Percentiles rank a stretch among this genome's conserved stretches.
phyloP scores from a whole-genome alignment of 2,888 invertebrate genomes.

The Synergus gifuensis region DNA sequence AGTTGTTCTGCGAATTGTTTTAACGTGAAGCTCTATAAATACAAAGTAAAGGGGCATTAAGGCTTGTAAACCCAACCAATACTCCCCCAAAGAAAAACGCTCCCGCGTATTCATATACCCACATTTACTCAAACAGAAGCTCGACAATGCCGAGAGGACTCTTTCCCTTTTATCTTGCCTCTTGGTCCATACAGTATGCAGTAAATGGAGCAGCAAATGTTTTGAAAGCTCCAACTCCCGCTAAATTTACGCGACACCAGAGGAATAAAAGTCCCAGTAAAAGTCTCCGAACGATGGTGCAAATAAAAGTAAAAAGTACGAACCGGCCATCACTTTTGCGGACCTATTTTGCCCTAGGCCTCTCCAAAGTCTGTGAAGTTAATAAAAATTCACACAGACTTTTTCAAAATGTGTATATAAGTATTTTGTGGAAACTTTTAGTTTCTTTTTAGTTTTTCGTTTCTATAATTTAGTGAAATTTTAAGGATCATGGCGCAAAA shows the following conservation, averaged over 20 bases:
- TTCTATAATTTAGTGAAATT: too few relatives aligned
- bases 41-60: slow-evolving; percentile 65
- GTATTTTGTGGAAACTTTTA: neutral
- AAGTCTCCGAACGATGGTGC: slow-evolving; percentile 21
- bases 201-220: slow-evolving; percentile 64
- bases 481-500: too few relatives aligned
- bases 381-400: neutral
- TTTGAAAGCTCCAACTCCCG: slow-evolving; percentile 54
- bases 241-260: slow-evolving; percentile 65
- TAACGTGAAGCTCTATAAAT: slow-evolving; percentile 64
- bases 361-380: neutral
- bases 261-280: slow-evolving; percentile 44
- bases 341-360: neutral
- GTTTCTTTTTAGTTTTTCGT: neutral
- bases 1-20: slow-evolving; percentile 50
- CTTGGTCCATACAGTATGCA: slow-evolving; percentile 43
- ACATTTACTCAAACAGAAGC: slow-evolving; percentile 21
- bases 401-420: neutral
- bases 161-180: slow-evolving; percentile 46
- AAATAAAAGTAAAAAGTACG: slow-evolving; percentile 53
- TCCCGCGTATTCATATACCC: slow-evolving; percentile 47
- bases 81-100: slow-evolving; percentile 49
- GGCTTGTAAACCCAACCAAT: slow-evolving; percentile 23
- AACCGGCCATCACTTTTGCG: slow-evolving; percentile 47
- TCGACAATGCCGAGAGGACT: slow-evolving; percentile 2